phyloP scores from a whole-genome alignment of 2,797 vertebrate species.

The Hydrolagus colliei region DNA sequence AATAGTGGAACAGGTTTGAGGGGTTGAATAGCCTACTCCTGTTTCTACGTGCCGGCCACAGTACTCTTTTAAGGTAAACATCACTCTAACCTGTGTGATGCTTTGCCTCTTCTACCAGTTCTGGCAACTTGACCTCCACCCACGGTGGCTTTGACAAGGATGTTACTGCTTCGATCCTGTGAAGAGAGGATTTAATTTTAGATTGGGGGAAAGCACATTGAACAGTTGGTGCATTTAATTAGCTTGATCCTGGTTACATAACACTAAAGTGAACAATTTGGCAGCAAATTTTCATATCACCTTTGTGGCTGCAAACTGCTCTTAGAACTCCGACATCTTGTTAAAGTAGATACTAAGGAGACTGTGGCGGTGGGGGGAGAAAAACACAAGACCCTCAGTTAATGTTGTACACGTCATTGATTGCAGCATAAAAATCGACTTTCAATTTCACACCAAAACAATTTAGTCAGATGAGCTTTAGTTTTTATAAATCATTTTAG shows the following conservation, averaged over 20 bases:
- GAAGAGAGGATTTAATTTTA: conserved; percentile 23
- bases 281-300: conserved; percentile 42
- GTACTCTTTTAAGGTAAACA: background rate
- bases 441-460: background rate
- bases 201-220: background rate
- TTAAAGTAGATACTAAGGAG: conserved; percentile 26
- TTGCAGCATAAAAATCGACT: background rate
- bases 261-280: background rate
- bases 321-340: conserved; percentile 44
- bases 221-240: background rate
- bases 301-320: conserved; percentile 36
- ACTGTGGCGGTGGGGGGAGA: conserved; percentile 40
- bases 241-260: background rate
- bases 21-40: too few species aligned
- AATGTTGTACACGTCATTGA: background rate
- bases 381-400: background rate
- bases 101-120: conserved; percentile 55
- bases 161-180: conserved; percentile 65
- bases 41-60: too few species aligned
- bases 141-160: conserved; percentile 77
- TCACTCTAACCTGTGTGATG: conserved; percentile 56
- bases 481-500: background rate
- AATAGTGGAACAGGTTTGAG: too few species aligned
- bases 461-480: background rate
- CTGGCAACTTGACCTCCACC: conserved; percentile 53